phyloP scores from a whole-genome alignment of 2,888 invertebrate species.

The Lepas anatifera region DNA sequence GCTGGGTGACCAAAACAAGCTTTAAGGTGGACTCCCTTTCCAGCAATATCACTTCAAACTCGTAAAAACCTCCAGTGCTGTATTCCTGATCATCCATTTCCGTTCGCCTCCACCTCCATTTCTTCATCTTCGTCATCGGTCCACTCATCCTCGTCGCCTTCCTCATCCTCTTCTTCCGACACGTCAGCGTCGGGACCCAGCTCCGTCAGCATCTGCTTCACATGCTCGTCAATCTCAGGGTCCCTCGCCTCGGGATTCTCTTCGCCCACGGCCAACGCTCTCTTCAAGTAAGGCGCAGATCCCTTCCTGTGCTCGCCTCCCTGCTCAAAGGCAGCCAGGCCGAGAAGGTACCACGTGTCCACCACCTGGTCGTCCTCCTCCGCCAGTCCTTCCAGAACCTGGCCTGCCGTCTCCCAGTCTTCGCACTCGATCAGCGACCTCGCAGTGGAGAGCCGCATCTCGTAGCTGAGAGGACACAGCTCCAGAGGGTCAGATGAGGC shows the following conservation, averaged over 20 bases:
- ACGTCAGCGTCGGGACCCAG: neutral
- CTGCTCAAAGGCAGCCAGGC: slow-evolving; percentile 35
- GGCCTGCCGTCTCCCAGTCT: slow-evolving; percentile 34
- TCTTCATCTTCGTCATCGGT: neutral
- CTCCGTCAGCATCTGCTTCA: neutral
- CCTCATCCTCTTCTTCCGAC: neutral
- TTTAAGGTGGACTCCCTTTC: no score
- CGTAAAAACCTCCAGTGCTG: no score
- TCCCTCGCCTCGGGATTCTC: neutral
- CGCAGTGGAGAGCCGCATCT: slow-evolving; percentile 32
- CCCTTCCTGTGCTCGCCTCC: slow-evolving; percentile 15
- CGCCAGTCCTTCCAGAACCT: slow-evolving; percentile 34
- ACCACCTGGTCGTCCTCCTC: slow-evolving; percentile 37
- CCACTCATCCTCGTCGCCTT: neutral
- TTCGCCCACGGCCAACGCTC: neutral
- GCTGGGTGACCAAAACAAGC: no score
- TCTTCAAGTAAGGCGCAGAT: neutral
- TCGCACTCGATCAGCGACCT: slow-evolving; percentile 36
- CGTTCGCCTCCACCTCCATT: neutral
- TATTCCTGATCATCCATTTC: neutral
- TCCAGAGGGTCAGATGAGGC: slow-evolving; percentile 30
- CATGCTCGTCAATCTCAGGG: neutral
- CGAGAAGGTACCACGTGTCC: slow-evolving; percentile 38
- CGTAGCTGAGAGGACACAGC: slow-evolving; percentile 31
- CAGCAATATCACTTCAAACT: no score